These are phyloP conservation scores for Enteromius afrohamiltoni DNA, from an alignment of 2,797 vertebrate genomes.

Conservation along the genomic window DNA sequence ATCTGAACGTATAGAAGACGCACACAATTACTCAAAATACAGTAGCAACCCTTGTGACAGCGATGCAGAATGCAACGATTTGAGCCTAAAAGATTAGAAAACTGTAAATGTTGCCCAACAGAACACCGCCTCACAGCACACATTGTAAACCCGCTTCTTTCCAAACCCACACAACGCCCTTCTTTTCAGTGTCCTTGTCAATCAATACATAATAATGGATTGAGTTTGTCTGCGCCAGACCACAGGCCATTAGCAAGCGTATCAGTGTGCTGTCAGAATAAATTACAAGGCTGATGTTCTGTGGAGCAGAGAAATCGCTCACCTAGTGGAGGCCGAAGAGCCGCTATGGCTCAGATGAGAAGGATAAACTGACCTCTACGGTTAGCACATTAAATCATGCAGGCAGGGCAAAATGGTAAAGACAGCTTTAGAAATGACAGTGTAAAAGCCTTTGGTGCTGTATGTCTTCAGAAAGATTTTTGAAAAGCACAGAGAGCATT, in stretches of 20 bases:
- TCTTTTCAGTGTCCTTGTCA: constrained; percentile 54
- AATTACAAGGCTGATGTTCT: constrained; percentile 41
- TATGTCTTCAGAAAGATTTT: neutral
- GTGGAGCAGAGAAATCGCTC: constrained; percentile 18
- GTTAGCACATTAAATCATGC: constrained; percentile 29
- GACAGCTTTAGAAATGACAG: neutral
- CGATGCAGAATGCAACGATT: neutral
- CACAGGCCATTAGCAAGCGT: constrained; percentile 59
- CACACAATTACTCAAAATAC: neutral
- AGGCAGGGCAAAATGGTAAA: constrained; percentile 1
- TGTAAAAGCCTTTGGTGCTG: neutral
- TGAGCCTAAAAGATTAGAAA: neutral
- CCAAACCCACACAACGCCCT: constrained; percentile 30
- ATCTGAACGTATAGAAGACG: neutral
- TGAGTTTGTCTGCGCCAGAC: constrained; percentile 52
- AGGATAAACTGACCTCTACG: constrained; percentile 50
- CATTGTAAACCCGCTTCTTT: neutral
- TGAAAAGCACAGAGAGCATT: neutral
- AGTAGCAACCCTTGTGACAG: neutral
- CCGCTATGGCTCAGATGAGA: constrained; percentile 23
- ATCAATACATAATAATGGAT: constrained; percentile 65
- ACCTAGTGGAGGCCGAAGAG: constrained; percentile 43
- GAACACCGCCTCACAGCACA: neutral
- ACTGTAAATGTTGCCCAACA: neutral
- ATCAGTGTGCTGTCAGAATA: constrained; percentile 57